phyloP scores from a whole-genome alignment of 23 tunicate species.

The Botrylloides violaceus region DNA sequence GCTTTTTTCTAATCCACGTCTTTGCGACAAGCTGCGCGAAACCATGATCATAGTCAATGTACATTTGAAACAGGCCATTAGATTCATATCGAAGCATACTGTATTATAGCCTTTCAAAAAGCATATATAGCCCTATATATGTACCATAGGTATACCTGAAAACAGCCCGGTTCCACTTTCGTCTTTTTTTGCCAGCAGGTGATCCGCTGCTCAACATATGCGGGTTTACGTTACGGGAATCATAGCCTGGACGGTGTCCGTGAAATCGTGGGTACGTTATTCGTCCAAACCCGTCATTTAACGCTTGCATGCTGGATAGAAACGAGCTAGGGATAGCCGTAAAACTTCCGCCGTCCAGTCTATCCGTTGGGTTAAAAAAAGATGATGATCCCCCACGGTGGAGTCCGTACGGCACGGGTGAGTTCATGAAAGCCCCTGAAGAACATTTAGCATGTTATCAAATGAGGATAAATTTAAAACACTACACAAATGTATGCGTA shows the following conservation, averaged over 20 bases:
- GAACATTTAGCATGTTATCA: too few species aligned
- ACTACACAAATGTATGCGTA: too few species aligned
- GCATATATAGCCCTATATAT: background rate
- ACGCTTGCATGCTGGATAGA: background rate
- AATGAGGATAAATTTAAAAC: too few species aligned
- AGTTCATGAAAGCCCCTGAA: background rate
- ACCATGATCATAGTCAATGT: too few species aligned
- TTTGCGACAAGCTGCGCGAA: conserved; percentile 46
- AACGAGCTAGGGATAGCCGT: background rate
- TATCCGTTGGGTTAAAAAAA: background rate
- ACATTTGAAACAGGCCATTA: too few species aligned
- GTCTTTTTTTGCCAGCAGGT: conserved; percentile 38
- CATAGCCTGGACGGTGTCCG: background rate
- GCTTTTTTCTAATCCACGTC: conserved; percentile 82
- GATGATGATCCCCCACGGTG: background rate
- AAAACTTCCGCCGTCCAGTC: background rate
- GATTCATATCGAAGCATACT: too few species aligned
- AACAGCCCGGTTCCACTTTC: conserved; percentile 93
- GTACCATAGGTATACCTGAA: conserved; percentile 39
- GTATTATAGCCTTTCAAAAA: background rate
- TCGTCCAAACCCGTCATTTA: background rate
- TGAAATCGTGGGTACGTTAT: background rate
- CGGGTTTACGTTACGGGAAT: background rate
- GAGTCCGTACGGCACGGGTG: background rate
- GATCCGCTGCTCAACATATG: background rate